Base-by-base conservation (phyloP, 2,888 invertebrate species). In the Agrotis exclamationis region DNA sequence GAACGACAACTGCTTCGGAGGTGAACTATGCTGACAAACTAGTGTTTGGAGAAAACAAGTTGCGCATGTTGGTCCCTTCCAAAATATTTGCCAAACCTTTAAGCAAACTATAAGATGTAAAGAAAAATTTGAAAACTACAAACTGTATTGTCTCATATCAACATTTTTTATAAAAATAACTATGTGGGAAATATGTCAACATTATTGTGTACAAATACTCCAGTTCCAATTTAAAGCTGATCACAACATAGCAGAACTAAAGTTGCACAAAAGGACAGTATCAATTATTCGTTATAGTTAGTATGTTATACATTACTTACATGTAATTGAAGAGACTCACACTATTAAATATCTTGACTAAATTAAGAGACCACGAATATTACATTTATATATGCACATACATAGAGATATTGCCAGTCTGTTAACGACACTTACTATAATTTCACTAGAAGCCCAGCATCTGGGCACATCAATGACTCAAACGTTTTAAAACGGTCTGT, bases 341-440 rank as follows among this genome's bases (percentile, higher is more conserved):
- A 93, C 95, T 96, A 96, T 93, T 95, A 95, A 94, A 96, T 95
- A 96, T 94, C 93, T 96, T 96, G 96, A 96, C 96, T 96, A 96
- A 95, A 91, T 94, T 94, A 95, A 93, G 96, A 96, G 96, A 96
- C 96, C 96, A 96, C 88, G 85, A 93, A 93, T 94, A 94, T 94
- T 94, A 96, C 91, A 94, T 88, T 95, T 93, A 94, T 93, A 95
- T 96, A 95, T 95, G 94, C 94, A 95, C 92, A 85, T 91, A 94
- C 91, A 94, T 94, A 95, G 94, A 96, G 94, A 96, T 95, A 96
- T 96, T 94, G 94, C 95, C 96, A 96, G 96, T 96, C 96, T 94
- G 95, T 94, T 90, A 92, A 95, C 90, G 90, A 95, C 95, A 94
- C 94, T 94, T 95, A 95, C 89, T 91, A 95, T 95, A 95, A 94